Evolutionary conservation across 1,140 invertebrate species (phyloP).

Genomic region (Lepidurus arcticus): DNA sequence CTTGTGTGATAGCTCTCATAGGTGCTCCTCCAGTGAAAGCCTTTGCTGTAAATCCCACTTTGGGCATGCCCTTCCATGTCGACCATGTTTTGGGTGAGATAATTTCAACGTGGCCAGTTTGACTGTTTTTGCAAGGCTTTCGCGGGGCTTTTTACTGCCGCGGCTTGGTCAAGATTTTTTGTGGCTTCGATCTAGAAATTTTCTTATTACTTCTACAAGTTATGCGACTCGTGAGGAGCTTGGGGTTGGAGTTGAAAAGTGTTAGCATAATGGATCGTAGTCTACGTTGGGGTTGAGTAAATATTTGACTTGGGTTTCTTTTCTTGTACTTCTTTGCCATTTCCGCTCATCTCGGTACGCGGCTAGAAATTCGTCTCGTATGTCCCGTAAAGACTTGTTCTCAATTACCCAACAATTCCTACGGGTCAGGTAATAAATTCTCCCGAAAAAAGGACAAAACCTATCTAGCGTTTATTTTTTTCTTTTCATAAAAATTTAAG

Average conservation of each 20-base stretch:
- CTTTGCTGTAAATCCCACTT: background rate
- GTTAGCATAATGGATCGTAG: background rate
- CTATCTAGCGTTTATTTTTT: background rate
- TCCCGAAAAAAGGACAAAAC: background rate
- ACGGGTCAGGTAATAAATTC: constrained; percentile 55
- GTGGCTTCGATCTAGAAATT: background rate
- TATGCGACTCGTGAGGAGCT: background rate
- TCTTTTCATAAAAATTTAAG: too few relatives aligned
- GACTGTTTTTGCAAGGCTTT: background rate
- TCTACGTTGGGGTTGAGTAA: background rate
- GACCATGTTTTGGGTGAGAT: background rate
- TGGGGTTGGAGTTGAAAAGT: background rate
- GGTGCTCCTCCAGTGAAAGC: constrained; percentile 17
- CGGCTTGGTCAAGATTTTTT: background rate
- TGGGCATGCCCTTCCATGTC: constrained; percentile 17
- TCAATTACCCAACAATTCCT: constrained; percentile 61
- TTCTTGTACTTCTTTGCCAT: constrained; percentile 34
- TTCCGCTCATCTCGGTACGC: constrained; percentile 31
- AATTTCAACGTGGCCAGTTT: background rate
- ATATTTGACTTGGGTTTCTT: constrained; percentile 35
- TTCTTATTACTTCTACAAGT: background rate
- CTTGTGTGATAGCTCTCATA: background rate
- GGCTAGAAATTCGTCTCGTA: constrained; percentile 61
- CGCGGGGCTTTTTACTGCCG: background rate
- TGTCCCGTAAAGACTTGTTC: constrained; percentile 64